Conservation (phyloP, 2,113 vertebrate species). For the Mesoclemmys tuberculata region DNA sequence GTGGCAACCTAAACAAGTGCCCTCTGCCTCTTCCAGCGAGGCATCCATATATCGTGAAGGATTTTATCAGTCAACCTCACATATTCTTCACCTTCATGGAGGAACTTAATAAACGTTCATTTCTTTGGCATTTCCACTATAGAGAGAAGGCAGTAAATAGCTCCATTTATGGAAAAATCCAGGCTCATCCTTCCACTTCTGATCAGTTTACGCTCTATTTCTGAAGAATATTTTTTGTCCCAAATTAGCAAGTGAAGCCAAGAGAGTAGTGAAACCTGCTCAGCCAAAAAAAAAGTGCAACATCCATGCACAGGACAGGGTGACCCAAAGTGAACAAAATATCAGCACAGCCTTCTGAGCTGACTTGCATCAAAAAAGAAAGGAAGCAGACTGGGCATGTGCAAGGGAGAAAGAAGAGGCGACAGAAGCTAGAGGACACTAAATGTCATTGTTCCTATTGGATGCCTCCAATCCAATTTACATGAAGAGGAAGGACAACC, state of each 20-base stretch:
- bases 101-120: background rate
- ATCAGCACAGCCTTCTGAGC: background rate
- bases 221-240: background rate
- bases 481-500: background rate
- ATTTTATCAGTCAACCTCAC: background rate
- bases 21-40: background rate
- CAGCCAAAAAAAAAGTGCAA: background rate
- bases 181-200: background rate
- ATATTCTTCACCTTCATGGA: background rate
- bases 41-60: background rate
- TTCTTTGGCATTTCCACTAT: background rate
- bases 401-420: background rate
- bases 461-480: background rate
- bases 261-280: background rate
- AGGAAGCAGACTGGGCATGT: background rate
- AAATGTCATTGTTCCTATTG: background rate
- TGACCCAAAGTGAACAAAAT: background rate
- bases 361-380: background rate
- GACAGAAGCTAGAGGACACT: background rate
- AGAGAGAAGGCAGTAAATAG: background rate
- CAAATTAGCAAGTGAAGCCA: background rate
- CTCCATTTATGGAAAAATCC: background rate
- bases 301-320: background rate
- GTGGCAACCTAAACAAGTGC: background rate
- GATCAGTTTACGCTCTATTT: background rate